Evolutionary conservation across 1,140 invertebrate species (phyloP).

Genomic region (Lysiphlebus fabarum): DNA sequence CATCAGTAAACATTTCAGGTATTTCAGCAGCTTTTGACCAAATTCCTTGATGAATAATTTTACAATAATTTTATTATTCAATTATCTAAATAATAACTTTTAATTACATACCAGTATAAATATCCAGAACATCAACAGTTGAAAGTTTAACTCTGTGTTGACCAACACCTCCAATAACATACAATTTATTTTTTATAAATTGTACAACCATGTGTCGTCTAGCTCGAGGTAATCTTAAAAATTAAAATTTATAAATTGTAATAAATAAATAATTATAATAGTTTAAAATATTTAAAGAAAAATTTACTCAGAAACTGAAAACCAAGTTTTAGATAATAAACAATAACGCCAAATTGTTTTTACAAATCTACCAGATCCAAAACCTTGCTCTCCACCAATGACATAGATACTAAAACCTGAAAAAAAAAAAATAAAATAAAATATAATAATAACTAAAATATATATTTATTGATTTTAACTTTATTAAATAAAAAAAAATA

Average conservation of each 20-base stretch:
- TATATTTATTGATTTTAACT: neutral
- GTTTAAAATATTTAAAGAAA: neutral
- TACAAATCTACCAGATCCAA: constrained; percentile 33
- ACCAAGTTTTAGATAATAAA: constrained; percentile 36
- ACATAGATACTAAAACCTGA: constrained; percentile 37
- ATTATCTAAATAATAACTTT: constrained; percentile 1
- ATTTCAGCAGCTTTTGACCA: constrained; percentile 24
- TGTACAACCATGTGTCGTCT: constrained; percentile 37
- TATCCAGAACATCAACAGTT: constrained; percentile 31
- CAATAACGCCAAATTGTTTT: constrained; percentile 35
- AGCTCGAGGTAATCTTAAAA: constrained; percentile 28
- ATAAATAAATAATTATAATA: neutral
- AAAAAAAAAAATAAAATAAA: constrained; percentile 19
- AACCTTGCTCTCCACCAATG: constrained; percentile 33
- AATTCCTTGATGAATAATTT: constrained; percentile 21
- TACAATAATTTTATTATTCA: neutral
- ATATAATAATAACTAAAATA: constrained; percentile 7
- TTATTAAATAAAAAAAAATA: constrained; percentile 1
- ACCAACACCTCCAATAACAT: constrained; percentile 37
- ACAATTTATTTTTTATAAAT: constrained; percentile 33
- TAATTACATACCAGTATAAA: constrained; percentile 30
- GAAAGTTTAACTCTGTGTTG: constrained; percentile 30
- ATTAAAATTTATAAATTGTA: neutral
- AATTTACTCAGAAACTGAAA: constrained; percentile 27
- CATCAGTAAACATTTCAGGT: constrained; percentile 26